Evolutionary conservation across 2,797 vertebrate genomes (phyloP).

Genomic region (Trematomus bernacchii): DNA sequence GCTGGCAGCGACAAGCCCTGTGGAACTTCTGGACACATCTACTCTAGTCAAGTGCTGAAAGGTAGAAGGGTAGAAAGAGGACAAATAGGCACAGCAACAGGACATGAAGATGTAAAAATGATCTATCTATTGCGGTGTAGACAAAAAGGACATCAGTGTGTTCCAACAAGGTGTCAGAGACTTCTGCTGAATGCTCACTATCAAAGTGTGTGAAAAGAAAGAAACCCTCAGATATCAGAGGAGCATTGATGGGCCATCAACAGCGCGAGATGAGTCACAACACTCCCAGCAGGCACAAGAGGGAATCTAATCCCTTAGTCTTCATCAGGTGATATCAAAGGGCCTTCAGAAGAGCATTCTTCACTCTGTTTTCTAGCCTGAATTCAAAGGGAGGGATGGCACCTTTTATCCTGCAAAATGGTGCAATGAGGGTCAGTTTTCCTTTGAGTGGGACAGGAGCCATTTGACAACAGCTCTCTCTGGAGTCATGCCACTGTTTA

Average conservation of each 20-base stretch:
- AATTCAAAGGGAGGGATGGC: slow-evolving; percentile 60
- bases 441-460: slow-evolving; percentile 58
- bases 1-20: slow-evolving; percentile 53
- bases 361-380: slow-evolving; percentile 51
- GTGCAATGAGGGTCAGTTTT: slow-evolving; percentile 64
- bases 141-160: neutral
- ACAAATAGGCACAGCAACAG: neutral
- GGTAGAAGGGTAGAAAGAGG: neutral
- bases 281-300: slow-evolving; percentile 34
- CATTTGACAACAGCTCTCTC: slow-evolving; percentile 65
- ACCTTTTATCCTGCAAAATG: slow-evolving; percentile 71
- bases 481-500: slow-evolving; percentile 68
- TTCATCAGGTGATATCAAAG: slow-evolving; percentile 59
- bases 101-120: slow-evolving; percentile 9
- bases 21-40: slow-evolving; percentile 52
- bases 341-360: slow-evolving; percentile 64
- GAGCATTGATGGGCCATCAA: slow-evolving; percentile 33
- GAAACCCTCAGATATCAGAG: slow-evolving; percentile 32
- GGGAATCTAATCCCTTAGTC: slow-evolving; percentile 37
- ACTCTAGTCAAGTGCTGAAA: slow-evolving; percentile 23
- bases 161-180: neutral
- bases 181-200: neutral
- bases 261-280: slow-evolving; percentile 52
- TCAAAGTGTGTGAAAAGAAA: slow-evolving; percentile 33
- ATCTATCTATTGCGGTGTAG: neutral